phyloP scores from a whole-genome alignment of 1,140 invertebrate genomes.

The Elysia chlorotica region DNA sequence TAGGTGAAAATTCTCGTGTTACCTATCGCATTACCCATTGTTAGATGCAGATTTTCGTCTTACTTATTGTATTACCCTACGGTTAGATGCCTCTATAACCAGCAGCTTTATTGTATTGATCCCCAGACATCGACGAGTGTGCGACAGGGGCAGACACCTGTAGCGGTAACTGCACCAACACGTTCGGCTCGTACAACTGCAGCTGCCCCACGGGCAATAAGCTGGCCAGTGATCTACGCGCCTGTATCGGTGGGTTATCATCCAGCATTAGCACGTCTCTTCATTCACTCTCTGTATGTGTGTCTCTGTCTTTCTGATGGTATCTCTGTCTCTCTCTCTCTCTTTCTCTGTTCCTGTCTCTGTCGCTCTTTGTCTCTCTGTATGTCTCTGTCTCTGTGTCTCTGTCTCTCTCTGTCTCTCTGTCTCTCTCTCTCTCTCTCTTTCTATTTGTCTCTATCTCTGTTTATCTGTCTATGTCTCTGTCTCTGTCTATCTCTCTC shows the following conservation, averaged over 20 bases:
- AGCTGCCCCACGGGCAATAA: conserved; percentile 28
- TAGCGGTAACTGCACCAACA: conserved; percentile 33
- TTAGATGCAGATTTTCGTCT: too few relatives aligned
- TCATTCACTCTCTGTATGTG: background rate
- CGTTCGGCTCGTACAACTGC: conserved; percentile 32
- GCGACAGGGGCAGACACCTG: conserved; percentile 36
- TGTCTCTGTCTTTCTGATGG: background rate
- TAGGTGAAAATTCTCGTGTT: too few relatives aligned
- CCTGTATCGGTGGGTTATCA: conserved; percentile 29
- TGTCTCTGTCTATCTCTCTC: background rate
- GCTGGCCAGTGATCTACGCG: background rate
- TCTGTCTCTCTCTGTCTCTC: too few relatives aligned
- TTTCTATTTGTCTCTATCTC: background rate
- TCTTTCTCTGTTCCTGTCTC: background rate
- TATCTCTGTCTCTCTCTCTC: too few relatives aligned
- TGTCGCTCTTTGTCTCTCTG: too few relatives aligned
- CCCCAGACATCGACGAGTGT: conserved; percentile 42
- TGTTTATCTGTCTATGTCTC: background rate
- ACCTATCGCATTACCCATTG: too few relatives aligned
- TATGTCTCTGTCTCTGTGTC: background rate
- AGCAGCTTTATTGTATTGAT: too few relatives aligned
- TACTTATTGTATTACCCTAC: too few relatives aligned
- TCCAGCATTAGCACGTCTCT: too few relatives aligned
- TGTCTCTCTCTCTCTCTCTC: background rate
- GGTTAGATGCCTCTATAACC: too few relatives aligned